Conservation (phyloP, 2,113 vertebrate genomes). For the Cyphomyrus discorhynchus region DNA sequence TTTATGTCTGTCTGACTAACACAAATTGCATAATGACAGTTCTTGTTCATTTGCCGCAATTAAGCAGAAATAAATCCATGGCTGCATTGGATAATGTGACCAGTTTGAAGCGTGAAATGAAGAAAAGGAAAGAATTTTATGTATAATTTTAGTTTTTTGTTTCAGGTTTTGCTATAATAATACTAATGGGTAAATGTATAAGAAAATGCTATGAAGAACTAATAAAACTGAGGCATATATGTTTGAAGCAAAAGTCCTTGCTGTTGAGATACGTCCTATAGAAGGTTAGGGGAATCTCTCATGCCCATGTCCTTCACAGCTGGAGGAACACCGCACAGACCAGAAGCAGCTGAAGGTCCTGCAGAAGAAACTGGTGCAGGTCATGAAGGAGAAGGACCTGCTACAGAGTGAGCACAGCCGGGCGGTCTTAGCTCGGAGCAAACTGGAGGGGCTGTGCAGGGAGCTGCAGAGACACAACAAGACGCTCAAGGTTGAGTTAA, state of each 20-base stretch:
- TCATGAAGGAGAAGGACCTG: conserved; percentile 90
- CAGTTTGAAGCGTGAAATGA: background rate
- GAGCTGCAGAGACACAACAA: conserved; percentile 98
- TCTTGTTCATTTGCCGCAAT: background rate
- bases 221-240: background rate
- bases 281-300: background rate
- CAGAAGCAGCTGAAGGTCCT: conserved; percentile 86
- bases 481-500: conserved; percentile 78
- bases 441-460: conserved; percentile 88
- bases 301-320: conserved; percentile 47
- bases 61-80: background rate
- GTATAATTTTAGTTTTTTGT: background rate
- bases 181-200: background rate
- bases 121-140: background rate
- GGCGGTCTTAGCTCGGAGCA: conserved; percentile 87
- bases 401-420: conserved; percentile 91
- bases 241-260: background rate
- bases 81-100: background rate
- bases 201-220: background rate
- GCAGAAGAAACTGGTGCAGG: conserved; percentile 82
- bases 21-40: background rate
- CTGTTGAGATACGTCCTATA: background rate
- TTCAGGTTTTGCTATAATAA: background rate
- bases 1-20: background rate
- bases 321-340: conserved; percentile 85